Percentiles rank a stretch among this genome's conserved stretches.
Evolutionary conservation across 53 echinoderm and acorn worm species (phyloP).

Genomic region (Holothuria scabra): DNA sequence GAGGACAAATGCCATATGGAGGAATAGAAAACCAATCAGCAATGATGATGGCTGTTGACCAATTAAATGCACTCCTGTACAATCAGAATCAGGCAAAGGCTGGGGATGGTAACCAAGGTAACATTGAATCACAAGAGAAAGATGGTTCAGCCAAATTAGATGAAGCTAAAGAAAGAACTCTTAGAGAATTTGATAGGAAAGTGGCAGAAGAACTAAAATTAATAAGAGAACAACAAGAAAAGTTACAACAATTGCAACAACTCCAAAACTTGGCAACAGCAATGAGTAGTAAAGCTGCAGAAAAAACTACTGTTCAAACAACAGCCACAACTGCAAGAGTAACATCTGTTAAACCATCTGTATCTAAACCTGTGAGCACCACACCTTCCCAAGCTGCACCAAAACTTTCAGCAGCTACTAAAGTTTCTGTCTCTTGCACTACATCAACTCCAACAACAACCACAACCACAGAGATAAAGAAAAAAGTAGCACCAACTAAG

Average conservation of each 20-base stretch:
- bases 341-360: not conserved
- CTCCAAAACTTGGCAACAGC: conserved; percentile 16
- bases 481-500: no score
- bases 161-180: conserved; percentile 53
- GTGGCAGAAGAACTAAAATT: conserved; percentile 65
- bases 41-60: no score
- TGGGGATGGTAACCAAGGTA: no score
- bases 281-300: not conserved
- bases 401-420: no score
- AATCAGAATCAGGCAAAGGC: no score
- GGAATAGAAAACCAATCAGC: not conserved
- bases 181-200: conserved; percentile 59
- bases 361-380: no score
- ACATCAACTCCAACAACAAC: no score
- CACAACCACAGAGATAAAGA: no score
- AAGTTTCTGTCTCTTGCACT: no score
- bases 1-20: conserved; percentile 1
- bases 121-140: no score
- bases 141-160: conserved; percentile 25
- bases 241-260: conserved; percentile 31
- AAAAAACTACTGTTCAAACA: not conserved
- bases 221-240: conserved; percentile 63
- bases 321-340: not conserved
- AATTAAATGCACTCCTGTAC: no score
- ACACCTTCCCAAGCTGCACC: no score